Evolutionary conservation across 53 echinoderm and acorn worm genomes (phyloP).

Genomic region (Paelopatides confundens): DNA sequence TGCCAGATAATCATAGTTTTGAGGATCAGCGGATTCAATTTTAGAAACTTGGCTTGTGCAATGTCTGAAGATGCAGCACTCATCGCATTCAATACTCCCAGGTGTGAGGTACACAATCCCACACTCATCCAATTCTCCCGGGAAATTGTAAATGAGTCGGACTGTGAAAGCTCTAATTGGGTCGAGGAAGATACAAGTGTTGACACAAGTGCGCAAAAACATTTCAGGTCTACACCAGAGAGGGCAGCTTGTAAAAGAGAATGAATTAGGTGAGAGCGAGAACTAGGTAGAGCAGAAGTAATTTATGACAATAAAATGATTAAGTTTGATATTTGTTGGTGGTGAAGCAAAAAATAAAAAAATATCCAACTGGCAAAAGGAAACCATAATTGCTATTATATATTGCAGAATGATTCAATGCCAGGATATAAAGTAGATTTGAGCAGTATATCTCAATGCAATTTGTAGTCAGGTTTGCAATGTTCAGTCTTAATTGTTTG

Average conservation of each 20-base stretch:
- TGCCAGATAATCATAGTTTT: too few relatives aligned
- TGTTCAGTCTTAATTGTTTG: too few relatives aligned
- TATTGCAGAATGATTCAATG: too few relatives aligned
- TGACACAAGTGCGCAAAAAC: conserved; percentile 11
- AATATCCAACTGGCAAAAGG: not conserved
- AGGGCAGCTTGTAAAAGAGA: conserved; percentile 9
- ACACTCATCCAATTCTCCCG: not conserved
- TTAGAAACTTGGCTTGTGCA: too few relatives aligned
- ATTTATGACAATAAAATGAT: conserved; percentile 32
- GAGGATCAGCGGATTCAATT: too few relatives aligned
- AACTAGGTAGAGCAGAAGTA: conserved; percentile 14
- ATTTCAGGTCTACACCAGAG: not conserved
- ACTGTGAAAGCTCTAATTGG: conserved; percentile 40
- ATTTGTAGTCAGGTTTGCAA: too few relatives aligned
- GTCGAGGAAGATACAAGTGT: conserved; percentile 37
- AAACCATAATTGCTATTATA: too few relatives aligned
- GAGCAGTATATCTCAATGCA: too few relatives aligned
- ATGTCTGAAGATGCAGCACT: too few relatives aligned
- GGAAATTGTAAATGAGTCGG: conserved; percentile 25
- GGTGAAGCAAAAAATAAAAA: conserved; percentile 2
- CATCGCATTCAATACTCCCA: not conserved
- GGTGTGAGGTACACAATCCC: not conserved
- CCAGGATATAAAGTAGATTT: too few relatives aligned
- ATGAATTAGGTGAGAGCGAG: not conserved
- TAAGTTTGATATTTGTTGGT: conserved; percentile 32